phyloP scores from a whole-genome alignment of 2,113 vertebrate species.

The Prionailurus bengalensis region DNA sequence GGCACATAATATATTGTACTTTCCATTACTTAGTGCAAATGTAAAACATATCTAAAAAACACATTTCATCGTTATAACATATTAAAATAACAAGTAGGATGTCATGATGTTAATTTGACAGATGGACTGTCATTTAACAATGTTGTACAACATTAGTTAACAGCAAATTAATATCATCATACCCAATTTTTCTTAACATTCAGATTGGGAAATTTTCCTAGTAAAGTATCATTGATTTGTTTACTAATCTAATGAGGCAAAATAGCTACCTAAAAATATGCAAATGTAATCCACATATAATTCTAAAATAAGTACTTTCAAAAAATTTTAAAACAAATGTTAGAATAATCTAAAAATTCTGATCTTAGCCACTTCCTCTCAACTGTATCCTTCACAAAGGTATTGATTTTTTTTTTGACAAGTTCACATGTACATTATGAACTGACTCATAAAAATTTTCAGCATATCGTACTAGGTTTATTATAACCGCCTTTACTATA shows the following conservation, averaged over 20 bases:
- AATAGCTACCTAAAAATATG: slow-evolving; percentile 64
- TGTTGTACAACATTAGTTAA: slow-evolving; percentile 89
- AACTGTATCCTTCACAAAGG: not conserved
- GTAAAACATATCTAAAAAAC: slow-evolving; percentile 90
- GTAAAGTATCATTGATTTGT: slow-evolving; percentile 51
- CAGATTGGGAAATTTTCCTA: slow-evolving; percentile 75
- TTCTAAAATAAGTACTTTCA: slow-evolving; percentile 28
- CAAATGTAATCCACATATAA: slow-evolving; percentile 2
- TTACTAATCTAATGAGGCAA: slow-evolving; percentile 67
- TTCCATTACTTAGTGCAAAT: slow-evolving; percentile 91
- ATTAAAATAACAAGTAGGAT: slow-evolving; percentile 90
- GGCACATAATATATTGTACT: slow-evolving; percentile 90
- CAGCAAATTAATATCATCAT: slow-evolving; percentile 90
- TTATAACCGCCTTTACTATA: slow-evolving; percentile 59
- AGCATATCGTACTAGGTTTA: slow-evolving; percentile 69
- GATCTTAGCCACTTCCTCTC: not conserved
- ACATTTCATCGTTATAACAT: slow-evolving; percentile 87
- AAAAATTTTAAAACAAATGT: not conserved
- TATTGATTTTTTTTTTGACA: slow-evolving; percentile 67
- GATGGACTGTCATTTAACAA: slow-evolving; percentile 88
- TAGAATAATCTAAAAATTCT: slow-evolving; percentile 45
- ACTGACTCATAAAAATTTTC: slow-evolving; percentile 79
- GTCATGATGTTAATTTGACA: slow-evolving; percentile 87
- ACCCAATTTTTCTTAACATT: slow-evolving; percentile 84
- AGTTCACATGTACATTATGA: slow-evolving; percentile 57